phyloP scores from a whole-genome alignment of 2,888 invertebrate genomes.

The Leptinotarsa haldemani region DNA sequence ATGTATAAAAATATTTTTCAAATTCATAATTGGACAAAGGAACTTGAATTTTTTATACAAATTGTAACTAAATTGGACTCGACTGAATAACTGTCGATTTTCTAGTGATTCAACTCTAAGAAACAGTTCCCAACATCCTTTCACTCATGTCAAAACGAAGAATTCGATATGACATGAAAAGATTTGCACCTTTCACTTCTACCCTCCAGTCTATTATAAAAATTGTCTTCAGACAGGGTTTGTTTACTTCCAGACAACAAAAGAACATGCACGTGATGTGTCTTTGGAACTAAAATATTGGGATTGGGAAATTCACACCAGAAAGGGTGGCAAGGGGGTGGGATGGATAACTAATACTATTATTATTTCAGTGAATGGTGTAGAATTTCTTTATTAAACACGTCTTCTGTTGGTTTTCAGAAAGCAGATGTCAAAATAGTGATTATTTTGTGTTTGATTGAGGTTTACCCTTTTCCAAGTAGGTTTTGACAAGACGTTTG shows the following conservation, averaged over 20 bases:
- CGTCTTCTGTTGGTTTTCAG: slow-evolving; percentile 22
- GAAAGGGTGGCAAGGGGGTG: slow-evolving; percentile 25
- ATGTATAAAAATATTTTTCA: no score
- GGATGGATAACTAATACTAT: slow-evolving; percentile 17
- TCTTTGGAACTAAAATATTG: slow-evolving; percentile 39
- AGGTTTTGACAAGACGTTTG: not conserved
- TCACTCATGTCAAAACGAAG: slow-evolving; percentile 33
- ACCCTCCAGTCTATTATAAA: slow-evolving; percentile 20
- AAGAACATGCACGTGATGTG: slow-evolving; percentile 35
- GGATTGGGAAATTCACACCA: slow-evolving; percentile 41
- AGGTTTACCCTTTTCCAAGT: not conserved
- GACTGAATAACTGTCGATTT: not conserved
- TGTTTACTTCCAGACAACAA: slow-evolving; percentile 36
- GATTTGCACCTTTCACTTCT: slow-evolving; percentile 35
- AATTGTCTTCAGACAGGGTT: slow-evolving; percentile 37
- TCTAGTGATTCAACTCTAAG: slow-evolving; percentile 32
- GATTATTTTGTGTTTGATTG: not conserved
- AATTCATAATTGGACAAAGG: no score
- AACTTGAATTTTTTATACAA: no score
- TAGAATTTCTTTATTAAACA: slow-evolving; percentile 30
- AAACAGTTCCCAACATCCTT: slow-evolving; percentile 30
- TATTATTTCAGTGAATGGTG: slow-evolving; percentile 21
- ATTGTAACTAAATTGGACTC: no score
- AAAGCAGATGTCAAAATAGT: slow-evolving; percentile 28
- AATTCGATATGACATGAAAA: slow-evolving; percentile 36